Evolutionary conservation across 2,113 vertebrate genomes (phyloP), one percentile per base, ranked within the genome.

Genomic region (Odontophorus gujanensis): DNA sequence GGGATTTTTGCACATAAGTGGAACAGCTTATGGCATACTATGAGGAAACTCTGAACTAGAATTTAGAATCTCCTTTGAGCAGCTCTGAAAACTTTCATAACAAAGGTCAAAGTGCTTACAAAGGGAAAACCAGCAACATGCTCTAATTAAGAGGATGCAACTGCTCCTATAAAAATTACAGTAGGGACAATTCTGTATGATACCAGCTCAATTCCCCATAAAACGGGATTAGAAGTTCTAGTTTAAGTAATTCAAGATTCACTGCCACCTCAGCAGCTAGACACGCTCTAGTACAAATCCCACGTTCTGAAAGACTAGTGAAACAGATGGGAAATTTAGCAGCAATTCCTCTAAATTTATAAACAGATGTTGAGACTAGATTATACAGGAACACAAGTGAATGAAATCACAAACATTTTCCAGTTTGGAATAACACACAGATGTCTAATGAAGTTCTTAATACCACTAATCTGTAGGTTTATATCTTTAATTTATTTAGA

Each of bases 321-420:
- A 63, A 94, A 78, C 69, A 93, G 69, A 93, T 68, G 65, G 48
- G 48, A 89, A 86, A 81, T 72, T 42, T 30, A 84, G 57, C 22
- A 78, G 68, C 43, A 92, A 75, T 53, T 84, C 83, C 21, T 94
- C 28, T 43, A 90, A 75, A 93, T 81, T 65, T 88, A 81, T 81
- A 90, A 88, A 74, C 34, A 90, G 59, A 40, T 81, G 53, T 79
- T 92, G 69, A 81, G 53, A 87, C 69, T 22, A 76, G 30, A 69
- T 91, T 69, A 84, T 58, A 73, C 20, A 58, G 38, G 30, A 79
- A 90, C 90, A 66, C 1, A 47, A 57, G 40, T 20, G 14, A 92
- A 81, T 55, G 45, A 89, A 90, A 32, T 76, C 63, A 68, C 13
- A 89, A 68, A 77, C 3, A 58, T 24, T 78, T 67, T 76, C 73